phyloP scores from a whole-genome alignment of 2,113 vertebrate genomes.

The Nicator chloris region DNA sequence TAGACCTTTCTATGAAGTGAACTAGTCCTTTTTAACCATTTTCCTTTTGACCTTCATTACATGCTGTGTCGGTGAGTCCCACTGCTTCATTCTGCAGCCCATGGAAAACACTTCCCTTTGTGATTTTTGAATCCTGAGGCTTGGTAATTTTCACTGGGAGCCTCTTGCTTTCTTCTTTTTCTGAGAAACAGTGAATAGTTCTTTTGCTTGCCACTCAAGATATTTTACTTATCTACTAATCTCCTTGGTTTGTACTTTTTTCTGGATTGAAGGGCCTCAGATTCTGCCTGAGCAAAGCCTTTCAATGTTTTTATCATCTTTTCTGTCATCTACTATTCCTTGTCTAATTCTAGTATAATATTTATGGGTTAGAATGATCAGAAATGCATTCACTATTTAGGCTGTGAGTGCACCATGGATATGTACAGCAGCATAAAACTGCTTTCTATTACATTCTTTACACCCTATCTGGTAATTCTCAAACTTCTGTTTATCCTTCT shows the following conservation, averaged over 20 bases:
- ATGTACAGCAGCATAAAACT: not conserved
- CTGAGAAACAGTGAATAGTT: not conserved
- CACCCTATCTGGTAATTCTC: not conserved
- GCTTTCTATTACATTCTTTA: not conserved
- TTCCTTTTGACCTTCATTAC: constrained; percentile 1
- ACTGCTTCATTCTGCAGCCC: not conserved
- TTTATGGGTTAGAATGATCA: not conserved
- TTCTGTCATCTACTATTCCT: not conserved
- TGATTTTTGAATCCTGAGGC: not conserved
- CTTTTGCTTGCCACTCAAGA: not conserved
- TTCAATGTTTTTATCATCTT: not conserved
- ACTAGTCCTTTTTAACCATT: not conserved
- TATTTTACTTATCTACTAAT: not conserved
- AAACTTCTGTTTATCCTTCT: not conserved
- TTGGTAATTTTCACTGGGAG: not conserved
- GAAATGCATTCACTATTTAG: not conserved
- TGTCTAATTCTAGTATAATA: not conserved
- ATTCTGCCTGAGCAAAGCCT: not conserved
- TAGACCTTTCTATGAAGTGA: not conserved
- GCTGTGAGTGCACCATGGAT: not conserved
- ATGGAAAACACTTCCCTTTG: not conserved
- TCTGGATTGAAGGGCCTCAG: not conserved
- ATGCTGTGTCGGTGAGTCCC: not conserved
- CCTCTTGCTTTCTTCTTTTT: not conserved
- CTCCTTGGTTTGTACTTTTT: not conserved